phyloP scores from a whole-genome alignment of 2,888 invertebrate species.

The Papilio demoleus region DNA sequence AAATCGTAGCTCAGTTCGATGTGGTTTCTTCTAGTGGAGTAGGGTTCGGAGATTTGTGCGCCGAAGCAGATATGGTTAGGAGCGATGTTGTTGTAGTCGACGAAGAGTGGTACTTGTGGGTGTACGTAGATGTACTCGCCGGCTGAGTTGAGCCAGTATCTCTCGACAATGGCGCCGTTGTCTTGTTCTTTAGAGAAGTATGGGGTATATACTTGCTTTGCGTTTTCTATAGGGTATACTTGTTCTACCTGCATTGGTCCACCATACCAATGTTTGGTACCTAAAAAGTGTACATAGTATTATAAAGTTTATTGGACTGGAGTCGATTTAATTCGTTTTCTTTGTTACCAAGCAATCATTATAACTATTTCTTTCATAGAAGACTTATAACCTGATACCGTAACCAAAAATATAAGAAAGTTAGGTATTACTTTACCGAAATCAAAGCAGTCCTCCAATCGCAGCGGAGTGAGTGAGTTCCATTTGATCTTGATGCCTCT shows the following conservation, averaged over 20 bases:
- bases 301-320: too few species aligned
- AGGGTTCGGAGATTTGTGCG: slow-evolving; percentile 81
- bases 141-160: slow-evolving; percentile 88
- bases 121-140: slow-evolving; percentile 87
- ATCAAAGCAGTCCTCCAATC: slow-evolving; percentile 79
- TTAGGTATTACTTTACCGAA: slow-evolving; percentile 60
- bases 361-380: too few species aligned
- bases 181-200: slow-evolving; percentile 81
- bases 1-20: slow-evolving; percentile 83
- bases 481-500: slow-evolving; percentile 69
- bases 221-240: slow-evolving; percentile 84
- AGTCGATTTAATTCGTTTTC: too few species aligned
- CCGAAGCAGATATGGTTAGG: slow-evolving; percentile 83
- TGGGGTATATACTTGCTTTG: slow-evolving; percentile 76
- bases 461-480: slow-evolving; percentile 57
- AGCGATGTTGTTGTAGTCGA: slow-evolving; percentile 86
- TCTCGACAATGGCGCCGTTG: slow-evolving; percentile 84
- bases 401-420: neutral
- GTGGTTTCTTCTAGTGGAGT: slow-evolving; percentile 66
- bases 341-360: too few species aligned
- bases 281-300: slow-evolving; percentile 47
- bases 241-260: slow-evolving; percentile 85
- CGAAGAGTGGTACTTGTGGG: slow-evolving; percentile 86
- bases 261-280: slow-evolving; percentile 86
- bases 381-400: too few species aligned